phyloP scores from a whole-genome alignment of 30 jellyfish, hydroid and myxozoan species.

The Morbakka virulenta region DNA sequence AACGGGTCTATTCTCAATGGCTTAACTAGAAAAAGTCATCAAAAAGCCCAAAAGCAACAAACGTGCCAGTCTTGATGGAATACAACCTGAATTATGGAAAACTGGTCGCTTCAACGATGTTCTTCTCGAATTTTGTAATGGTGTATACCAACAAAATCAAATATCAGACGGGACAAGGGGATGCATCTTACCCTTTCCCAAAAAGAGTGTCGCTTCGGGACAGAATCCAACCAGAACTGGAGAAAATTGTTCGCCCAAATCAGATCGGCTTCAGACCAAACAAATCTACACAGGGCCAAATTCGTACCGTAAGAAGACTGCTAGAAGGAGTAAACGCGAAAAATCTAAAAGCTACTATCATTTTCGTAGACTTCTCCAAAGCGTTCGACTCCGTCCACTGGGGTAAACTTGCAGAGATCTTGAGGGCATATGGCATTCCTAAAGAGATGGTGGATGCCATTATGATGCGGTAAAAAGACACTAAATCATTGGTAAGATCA shows the following conservation, averaged over 20 bases:
- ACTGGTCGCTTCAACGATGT: no score
- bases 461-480: background rate
- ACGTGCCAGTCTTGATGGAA: no score
- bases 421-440: slow-evolving; percentile 1
- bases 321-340: slow-evolving; percentile 1
- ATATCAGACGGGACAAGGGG: no score
- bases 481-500: background rate
- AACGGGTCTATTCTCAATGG: no score
- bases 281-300: slow-evolving; percentile 6
- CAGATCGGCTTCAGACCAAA: slow-evolving; percentile 14
- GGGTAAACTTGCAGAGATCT: background rate
- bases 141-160: no score
- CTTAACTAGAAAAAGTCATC: no score
- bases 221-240: slow-evolving; percentile 7
- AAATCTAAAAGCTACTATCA: background rate
- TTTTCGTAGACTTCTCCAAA: slow-evolving; percentile 3
- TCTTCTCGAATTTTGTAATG: no score
- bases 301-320: background rate
- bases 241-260: background rate
- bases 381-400: slow-evolving; percentile 11
- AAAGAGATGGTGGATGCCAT: background rate
- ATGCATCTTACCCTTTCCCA: no score
- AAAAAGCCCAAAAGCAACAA: no score
- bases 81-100: no score
- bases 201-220: no score